A percentile compares a stretch with the other conserved stretches of the same genome.
These are phyloP conservation scores for Varanus komodoensis DNA, from an alignment of 2,113 vertebrate genomes.

Conservation along the genomic window DNA sequence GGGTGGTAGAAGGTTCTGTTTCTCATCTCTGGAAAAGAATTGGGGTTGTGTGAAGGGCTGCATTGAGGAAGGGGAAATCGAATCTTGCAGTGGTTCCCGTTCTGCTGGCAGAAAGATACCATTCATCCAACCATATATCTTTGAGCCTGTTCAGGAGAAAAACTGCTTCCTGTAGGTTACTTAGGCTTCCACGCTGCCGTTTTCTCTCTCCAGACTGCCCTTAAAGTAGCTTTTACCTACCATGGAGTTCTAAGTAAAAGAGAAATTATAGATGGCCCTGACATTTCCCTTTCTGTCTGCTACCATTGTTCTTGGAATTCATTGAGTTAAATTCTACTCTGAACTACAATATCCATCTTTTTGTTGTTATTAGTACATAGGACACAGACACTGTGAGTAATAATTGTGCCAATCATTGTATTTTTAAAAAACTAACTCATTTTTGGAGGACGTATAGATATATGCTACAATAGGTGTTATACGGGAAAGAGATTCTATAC, in stretches of 20 bases:
- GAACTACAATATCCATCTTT: neutral
- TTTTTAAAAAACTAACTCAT: constrained; percentile 16
- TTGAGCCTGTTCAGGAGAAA: neutral
- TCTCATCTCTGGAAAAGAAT: no score
- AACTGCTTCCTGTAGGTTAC: neutral
- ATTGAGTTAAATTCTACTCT: neutral
- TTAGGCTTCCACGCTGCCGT: neutral
- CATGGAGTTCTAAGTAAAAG: neutral
- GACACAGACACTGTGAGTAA: neutral
- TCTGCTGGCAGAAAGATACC: no score
- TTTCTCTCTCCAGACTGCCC: neutral
- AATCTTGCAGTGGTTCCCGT: no score
- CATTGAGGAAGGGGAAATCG: no score
- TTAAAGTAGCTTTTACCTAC: neutral
- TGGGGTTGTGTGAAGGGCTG: no score
- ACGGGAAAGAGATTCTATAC: constrained; percentile 11
- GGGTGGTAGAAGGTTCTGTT: no score
- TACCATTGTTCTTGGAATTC: neutral
- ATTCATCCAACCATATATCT: neutral
- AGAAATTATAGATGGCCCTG: neutral
- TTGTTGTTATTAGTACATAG: neutral
- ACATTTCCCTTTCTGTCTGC: neutral
- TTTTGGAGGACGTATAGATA: neutral
- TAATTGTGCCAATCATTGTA: neutral
- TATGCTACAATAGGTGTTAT: neutral